Conservation (phyloP, 2,888 invertebrate species). For the Pseudococcus jackbeardsleyi region DNA sequence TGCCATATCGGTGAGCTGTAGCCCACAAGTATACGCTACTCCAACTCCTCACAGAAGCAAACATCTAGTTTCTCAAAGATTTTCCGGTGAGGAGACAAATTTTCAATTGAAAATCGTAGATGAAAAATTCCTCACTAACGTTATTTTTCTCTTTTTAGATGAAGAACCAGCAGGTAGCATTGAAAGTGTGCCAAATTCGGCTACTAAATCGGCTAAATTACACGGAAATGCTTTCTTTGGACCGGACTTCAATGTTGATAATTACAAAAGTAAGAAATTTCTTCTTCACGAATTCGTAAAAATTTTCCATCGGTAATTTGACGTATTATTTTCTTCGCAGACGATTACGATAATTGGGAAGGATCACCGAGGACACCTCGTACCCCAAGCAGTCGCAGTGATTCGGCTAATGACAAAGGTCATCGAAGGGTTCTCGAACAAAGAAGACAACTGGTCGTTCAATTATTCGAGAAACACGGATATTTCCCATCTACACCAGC, state of each 20-base stretch:
- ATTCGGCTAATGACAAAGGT: constrained; percentile 76
- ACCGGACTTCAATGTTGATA: constrained; percentile 93
- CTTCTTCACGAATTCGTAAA: too few relatives aligned
- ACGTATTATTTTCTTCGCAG: background rate
- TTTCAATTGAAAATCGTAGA: constrained; percentile 68
- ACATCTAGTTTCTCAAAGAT: constrained; percentile 67
- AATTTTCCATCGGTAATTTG: too few relatives aligned
- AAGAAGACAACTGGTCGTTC: constrained; percentile 91
- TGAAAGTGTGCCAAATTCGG: constrained; percentile 37
- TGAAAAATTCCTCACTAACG: background rate
- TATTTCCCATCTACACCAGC: constrained; percentile 92
- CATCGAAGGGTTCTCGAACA: constrained; percentile 92
- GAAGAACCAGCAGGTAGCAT: constrained; percentile 50
- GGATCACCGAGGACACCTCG: constrained; percentile 89
- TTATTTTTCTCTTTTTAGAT: background rate
- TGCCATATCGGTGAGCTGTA: constrained; percentile 85
- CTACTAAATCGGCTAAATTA: constrained; percentile 74
- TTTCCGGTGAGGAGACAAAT: constrained; percentile 50
- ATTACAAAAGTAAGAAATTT: constrained; percentile 68
- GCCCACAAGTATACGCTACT: constrained; percentile 77
- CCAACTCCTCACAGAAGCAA: constrained; percentile 75
- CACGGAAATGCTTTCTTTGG: constrained; percentile 94
- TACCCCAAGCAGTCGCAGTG: constrained; percentile 76
- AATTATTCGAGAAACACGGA: constrained; percentile 92
- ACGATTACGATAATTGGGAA: constrained; percentile 68